These are phyloP conservation scores for Trogon melanurus DNA, from an alignment of 2,113 vertebrate genomes.

Conservation along the genomic window DNA sequence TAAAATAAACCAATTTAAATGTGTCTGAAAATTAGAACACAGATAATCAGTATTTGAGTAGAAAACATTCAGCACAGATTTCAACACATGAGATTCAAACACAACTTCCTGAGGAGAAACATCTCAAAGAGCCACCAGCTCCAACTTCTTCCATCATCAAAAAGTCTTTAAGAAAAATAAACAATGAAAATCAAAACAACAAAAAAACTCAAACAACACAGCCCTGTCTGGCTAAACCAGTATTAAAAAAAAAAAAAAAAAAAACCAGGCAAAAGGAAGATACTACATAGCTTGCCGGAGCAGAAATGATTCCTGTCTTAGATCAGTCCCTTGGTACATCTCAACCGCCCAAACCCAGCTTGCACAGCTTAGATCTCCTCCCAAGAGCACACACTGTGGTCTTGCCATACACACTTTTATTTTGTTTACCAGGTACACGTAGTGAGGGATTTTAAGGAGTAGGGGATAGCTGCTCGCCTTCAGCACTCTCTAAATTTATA, in stretches of 20 bases:
- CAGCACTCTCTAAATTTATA: not conserved
- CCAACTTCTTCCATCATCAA: not conserved
- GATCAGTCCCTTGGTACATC: not conserved
- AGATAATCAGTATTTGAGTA: not conserved
- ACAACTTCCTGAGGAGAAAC: not conserved
- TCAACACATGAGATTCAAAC: not conserved
- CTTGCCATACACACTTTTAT: not conserved
- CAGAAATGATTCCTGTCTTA: not conserved
- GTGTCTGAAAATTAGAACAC: not conserved
- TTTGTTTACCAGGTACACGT: not conserved
- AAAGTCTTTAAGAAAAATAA: not conserved
- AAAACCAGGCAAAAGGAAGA: not conserved
- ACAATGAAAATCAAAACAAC: not conserved
- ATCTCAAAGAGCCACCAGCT: not conserved
- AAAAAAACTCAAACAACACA: not conserved
- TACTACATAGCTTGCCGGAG: not conserved
- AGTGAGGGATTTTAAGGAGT: not conserved
- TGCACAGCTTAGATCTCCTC: not conserved
- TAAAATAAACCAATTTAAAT: not conserved
- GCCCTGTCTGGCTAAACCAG: not conserved
- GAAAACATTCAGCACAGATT: not conserved
- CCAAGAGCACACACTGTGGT: rapidly evolving
- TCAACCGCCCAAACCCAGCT: not conserved
- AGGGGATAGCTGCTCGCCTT: not conserved
- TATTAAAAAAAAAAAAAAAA: no score